Conservation (phyloP, 2,113 vertebrate genomes). For the Marmota monax region DNA sequence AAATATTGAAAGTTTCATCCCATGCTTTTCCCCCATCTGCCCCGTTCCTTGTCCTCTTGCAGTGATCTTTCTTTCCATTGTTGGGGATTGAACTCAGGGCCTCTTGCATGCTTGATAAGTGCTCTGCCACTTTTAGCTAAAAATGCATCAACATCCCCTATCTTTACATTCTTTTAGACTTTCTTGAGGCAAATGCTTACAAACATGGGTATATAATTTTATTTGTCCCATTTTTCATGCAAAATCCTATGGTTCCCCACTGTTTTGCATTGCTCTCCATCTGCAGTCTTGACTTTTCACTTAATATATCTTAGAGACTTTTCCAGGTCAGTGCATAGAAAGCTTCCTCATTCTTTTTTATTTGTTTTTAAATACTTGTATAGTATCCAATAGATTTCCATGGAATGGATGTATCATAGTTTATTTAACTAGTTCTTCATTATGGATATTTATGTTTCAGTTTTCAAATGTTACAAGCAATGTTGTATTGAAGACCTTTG, state of each 20-base stretch:
- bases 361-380: neutral
- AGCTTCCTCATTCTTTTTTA: constrained; percentile 1
- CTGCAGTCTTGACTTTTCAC: neutral
- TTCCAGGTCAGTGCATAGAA: neutral
- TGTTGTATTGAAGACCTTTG: neutral
- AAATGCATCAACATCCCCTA: neutral
- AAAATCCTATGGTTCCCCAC: neutral
- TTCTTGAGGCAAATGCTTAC: constrained; percentile 19
- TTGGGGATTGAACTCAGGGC: neutral
- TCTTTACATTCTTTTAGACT: constrained; percentile 38
- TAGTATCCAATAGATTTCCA: constrained; percentile 24
- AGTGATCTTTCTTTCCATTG: neutral
- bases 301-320: constrained; percentile 24
- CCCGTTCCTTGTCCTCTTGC: neutral
- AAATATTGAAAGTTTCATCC: neutral
- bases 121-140: neutral
- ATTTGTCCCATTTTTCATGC: constrained; percentile 3
- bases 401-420: constrained; percentile 32
- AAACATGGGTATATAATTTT: constrained; percentile 9
- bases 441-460: constrained; percentile 26
- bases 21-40: neutral
- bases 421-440: constrained; percentile 47
- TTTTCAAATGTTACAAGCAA: constrained; percentile 38
- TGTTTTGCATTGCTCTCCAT: neutral
- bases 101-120: neutral